phyloP scores from a whole-genome alignment of 2,113 vertebrate genomes.

The rat (Rattus norvegicus) region DNA sequence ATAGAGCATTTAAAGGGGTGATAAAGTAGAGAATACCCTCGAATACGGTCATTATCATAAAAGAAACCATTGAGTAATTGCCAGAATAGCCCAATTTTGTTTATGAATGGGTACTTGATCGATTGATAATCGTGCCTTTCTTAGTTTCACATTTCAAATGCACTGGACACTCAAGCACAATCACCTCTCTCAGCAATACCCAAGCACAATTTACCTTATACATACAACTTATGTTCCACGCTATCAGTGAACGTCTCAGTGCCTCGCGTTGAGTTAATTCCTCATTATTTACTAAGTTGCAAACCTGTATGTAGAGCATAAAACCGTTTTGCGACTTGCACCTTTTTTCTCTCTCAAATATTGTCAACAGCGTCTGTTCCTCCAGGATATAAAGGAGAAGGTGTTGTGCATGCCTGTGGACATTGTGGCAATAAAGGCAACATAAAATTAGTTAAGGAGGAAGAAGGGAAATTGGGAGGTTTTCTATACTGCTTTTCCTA shows the following conservation, averaged over 20 bases:
- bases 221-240: constrained; percentile 58
- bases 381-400: constrained; percentile 76
- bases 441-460: constrained; percentile 85
- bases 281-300: constrained; percentile 80
- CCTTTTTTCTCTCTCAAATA: constrained; percentile 72
- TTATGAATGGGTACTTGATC: neutral
- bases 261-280: constrained; percentile 76
- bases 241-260: constrained; percentile 65
- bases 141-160: constrained; percentile 5
- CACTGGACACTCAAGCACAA: neutral
- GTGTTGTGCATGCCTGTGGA: constrained; percentile 79
- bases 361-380: constrained; percentile 82
- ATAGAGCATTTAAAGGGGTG: neutral
- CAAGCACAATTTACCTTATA: constrained; percentile 65
- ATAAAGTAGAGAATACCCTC: neutral
- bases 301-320: constrained; percentile 53
- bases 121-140: neutral
- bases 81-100: constrained; percentile 31
- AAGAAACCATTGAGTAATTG: constrained; percentile 16
- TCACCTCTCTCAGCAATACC: constrained; percentile 36
- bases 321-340: constrained; percentile 79
- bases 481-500: constrained; percentile 80
- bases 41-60: neutral
- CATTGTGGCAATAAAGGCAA: constrained; percentile 82
- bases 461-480: constrained; percentile 76